Percentiles rank a stretch among this genome's conserved stretches.
phyloP scores from a whole-genome alignment of 1,140 invertebrate genomes.

The Mamestra configurata region DNA sequence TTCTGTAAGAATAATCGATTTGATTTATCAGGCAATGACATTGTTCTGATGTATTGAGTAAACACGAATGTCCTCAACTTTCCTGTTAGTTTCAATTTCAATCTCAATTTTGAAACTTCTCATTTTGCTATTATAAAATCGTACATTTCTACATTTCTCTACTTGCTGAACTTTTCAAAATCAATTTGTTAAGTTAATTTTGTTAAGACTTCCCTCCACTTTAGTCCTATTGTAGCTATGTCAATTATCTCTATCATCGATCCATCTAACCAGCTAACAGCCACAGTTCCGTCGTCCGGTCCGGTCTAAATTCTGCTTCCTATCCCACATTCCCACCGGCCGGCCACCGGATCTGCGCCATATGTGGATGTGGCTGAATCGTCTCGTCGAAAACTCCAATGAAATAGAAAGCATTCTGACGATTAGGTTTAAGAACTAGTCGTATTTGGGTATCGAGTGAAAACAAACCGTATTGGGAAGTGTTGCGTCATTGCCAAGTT shows the following conservation, averaged over 20 bases:
- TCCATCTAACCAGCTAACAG: neutral
- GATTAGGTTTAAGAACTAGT: constrained; percentile 28
- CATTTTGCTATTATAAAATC: neutral
- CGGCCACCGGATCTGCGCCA: constrained; percentile 13
- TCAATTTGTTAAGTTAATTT: too few species aligned
- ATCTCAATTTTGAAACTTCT: neutral
- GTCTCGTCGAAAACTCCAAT: constrained; percentile 15
- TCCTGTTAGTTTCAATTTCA: neutral
- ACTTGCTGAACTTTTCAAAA: neutral
- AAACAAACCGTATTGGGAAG: constrained; percentile 12
- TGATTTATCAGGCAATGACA: constrained; percentile 2
- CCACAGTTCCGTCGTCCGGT: neutral
- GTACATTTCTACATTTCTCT: neutral
- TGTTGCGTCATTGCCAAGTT: constrained; percentile 42
- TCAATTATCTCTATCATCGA: neutral
- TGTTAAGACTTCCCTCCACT: neutral
- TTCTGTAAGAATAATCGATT: neutral
- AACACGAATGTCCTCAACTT: neutral
- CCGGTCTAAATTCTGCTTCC: neutral
- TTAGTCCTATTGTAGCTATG: neutral
- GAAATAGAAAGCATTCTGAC: constrained; percentile 38
- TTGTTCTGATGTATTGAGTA: neutral
- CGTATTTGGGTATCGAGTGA: constrained; percentile 33
- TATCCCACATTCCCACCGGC: neutral
- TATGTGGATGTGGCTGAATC: constrained; percentile 6